Conservation (phyloP, 1,140 invertebrate genomes). For the Meloidogyne hapla region DNA sequence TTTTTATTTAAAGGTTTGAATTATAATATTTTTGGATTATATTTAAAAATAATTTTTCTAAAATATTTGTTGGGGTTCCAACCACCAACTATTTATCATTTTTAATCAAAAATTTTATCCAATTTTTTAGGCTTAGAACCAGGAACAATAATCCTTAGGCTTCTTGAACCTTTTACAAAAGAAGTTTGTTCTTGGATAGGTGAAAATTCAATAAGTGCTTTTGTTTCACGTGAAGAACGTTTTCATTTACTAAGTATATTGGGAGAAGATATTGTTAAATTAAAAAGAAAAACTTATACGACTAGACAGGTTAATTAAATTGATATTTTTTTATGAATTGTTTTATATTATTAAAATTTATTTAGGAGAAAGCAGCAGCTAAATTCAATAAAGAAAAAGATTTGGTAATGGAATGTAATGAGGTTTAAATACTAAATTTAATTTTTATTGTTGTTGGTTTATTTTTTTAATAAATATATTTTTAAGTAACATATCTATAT, state of each 20-base stretch:
- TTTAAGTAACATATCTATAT: background rate
- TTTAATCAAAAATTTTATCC: too few species aligned
- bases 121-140: slow-evolving; percentile 15
- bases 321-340: background rate
- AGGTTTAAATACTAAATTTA: background rate
- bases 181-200: slow-evolving; percentile 47
- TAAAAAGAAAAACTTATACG: slow-evolving; percentile 20
- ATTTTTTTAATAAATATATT: background rate
- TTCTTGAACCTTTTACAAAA: slow-evolving; percentile 35
- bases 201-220: slow-evolving; percentile 42
- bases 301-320: slow-evolving; percentile 15
- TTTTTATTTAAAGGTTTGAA: slow-evolving; percentile 23
- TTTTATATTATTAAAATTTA: too few species aligned
- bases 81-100: too few species aligned
- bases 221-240: slow-evolving; percentile 50
- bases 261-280: slow-evolving; percentile 37
- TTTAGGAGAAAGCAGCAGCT: background rate
- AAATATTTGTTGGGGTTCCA: too few species aligned
- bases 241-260: slow-evolving; percentile 46
- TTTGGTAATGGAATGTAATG: background rate
- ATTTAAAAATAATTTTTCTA: background rate
- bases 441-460: background rate
- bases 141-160: slow-evolving; percentile 38
- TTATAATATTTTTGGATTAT: background rate
- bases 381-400: background rate